phyloP scores from a whole-genome alignment of 2,797 vertebrate genomes.

The Catostomus latipinnis region DNA sequence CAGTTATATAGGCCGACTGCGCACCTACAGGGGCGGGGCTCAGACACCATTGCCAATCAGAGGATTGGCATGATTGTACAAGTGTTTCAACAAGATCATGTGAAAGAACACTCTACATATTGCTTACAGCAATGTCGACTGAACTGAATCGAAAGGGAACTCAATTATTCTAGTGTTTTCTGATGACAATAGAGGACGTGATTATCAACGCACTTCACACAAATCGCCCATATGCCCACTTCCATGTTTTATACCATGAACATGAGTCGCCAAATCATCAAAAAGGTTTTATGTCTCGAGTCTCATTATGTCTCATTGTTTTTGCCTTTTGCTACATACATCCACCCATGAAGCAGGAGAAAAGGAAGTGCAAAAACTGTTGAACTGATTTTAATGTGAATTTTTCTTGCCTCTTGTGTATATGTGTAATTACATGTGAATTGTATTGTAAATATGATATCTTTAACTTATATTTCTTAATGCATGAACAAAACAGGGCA shows the following conservation, averaged over 20 bases:
- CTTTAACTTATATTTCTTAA: constrained; percentile 90
- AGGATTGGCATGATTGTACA: too few relatives aligned
- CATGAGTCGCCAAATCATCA: constrained; percentile 54
- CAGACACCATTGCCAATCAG: too few relatives aligned
- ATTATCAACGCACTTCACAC: constrained; percentile 43
- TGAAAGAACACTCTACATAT: too few relatives aligned
- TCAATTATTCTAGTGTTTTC: constrained; percentile 31
- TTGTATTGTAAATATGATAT: constrained; percentile 90
- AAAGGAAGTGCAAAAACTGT: constrained; percentile 75
- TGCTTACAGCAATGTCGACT: too few relatives aligned
- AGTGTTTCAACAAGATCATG: too few relatives aligned
- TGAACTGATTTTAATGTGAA: constrained; percentile 89
- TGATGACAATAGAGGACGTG: constrained; percentile 49
- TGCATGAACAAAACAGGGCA: constrained; percentile 89
- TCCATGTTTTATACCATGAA: constrained; percentile 62
- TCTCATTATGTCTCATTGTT: constrained; percentile 53
- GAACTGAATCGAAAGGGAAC: too few relatives aligned
- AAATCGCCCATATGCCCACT: constrained; percentile 42
- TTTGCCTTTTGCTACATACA: constrained; percentile 62
- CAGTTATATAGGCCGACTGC: too few relatives aligned
- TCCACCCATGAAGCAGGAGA: constrained; percentile 67
- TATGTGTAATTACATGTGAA: constrained; percentile 91
- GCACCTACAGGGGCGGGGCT: too few relatives aligned
- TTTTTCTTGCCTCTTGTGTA: constrained; percentile 89
- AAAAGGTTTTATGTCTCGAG: constrained; percentile 54